Percentiles rank a stretch among this genome's conserved stretches.
Evolutionary conservation across 1,140 invertebrate genomes (phyloP).

Genomic region (Brachionus sp.): DNA sequence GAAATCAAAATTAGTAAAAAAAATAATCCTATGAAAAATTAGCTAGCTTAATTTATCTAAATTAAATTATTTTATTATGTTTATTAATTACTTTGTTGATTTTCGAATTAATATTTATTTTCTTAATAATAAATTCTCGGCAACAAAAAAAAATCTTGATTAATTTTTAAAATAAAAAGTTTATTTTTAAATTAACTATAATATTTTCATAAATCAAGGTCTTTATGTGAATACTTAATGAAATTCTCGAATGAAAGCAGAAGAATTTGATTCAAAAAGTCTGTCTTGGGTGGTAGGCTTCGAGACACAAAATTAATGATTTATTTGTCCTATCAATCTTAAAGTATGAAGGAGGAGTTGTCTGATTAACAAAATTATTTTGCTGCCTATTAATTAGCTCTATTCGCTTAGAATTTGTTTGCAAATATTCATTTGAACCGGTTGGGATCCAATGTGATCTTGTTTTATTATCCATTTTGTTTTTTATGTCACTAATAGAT

Average conservation of each 20-base stretch:
- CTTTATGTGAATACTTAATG: no score
- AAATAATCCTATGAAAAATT: background rate
- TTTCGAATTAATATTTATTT: background rate
- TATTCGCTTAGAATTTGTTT: background rate
- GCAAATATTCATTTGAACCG: slow-evolving; percentile 3
- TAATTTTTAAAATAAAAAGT: background rate
- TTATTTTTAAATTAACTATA: background rate
- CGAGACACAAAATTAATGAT: background rate
- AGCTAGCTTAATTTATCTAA: background rate
- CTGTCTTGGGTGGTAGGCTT: background rate
- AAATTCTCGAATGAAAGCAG: no score
- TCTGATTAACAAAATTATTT: background rate
- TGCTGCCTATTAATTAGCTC: background rate
- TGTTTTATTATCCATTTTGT: background rate
- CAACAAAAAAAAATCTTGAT: background rate
- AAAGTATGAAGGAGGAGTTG: background rate
- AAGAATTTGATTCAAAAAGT: background rate
- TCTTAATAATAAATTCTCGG: background rate
- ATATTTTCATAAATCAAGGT: background rate
- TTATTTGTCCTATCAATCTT: background rate
- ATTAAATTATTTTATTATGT: background rate
- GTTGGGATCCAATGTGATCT: slow-evolving; percentile 16
- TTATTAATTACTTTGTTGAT: background rate
- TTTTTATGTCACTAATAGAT: background rate
- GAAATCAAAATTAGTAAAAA: background rate